Percentiles rank a stretch among this genome's conserved stretches.
phyloP scores from a whole-genome alignment of 2,797 vertebrate species.

The Heteromormyrus szaboi region DNA sequence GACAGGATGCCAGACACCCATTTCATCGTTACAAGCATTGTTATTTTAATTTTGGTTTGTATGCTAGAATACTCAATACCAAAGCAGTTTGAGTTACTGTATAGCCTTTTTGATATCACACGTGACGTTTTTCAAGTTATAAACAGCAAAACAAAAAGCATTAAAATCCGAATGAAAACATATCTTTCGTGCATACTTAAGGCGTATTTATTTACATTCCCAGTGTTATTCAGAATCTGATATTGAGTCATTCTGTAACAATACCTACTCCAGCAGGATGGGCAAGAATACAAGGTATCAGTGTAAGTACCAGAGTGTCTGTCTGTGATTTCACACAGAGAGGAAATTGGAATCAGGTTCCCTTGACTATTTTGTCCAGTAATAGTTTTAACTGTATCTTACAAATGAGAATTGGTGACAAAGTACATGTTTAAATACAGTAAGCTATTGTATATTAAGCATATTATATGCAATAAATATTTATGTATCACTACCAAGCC shows the following conservation, averaged over 20 bases:
- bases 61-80: not conserved
- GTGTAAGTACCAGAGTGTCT: not conserved
- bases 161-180: not conserved
- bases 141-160: not conserved
- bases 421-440: not conserved
- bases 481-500: not conserved
- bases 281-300: not conserved
- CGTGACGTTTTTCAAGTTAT: not conserved
- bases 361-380: not conserved
- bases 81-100: not conserved
- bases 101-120: not conserved
- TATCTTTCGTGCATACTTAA: not conserved
- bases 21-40: not conserved
- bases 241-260: not conserved
- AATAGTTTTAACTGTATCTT: not conserved
- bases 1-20: not conserved
- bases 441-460: not conserved
- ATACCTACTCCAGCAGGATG: not conserved
- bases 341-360: not conserved
- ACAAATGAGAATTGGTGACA: not conserved
- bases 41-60: not conserved
- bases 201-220: not conserved
- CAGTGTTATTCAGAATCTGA: not conserved
- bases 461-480: not conserved
- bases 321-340: not conserved